Percentiles rank a stretch among this genome's conserved stretches.
These are phyloP conservation scores for Barypeithes pellucidus DNA, from an alignment of 2,888 invertebrate genomes.

Conservation along the genomic window DNA sequence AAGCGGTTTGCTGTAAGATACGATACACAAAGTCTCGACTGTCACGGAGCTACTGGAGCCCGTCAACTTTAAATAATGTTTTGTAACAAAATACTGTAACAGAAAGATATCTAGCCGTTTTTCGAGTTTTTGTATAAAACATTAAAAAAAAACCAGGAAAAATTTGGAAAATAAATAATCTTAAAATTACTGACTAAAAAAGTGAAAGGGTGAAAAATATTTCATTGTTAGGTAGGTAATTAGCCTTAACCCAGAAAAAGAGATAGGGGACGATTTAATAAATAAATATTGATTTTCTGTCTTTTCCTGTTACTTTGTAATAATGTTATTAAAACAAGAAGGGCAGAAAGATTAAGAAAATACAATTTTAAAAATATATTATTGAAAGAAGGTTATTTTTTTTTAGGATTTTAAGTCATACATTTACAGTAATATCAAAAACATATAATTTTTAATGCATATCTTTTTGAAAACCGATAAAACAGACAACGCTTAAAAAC, in stretches of 20 bases:
- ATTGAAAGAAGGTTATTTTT: neutral
- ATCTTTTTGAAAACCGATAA: too few relatives aligned
- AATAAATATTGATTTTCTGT: constrained; percentile 44
- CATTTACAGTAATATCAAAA: too few relatives aligned
- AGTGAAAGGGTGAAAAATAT: constrained; percentile 56
- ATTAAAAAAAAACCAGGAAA: neutral
- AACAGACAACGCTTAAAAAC: too few relatives aligned
- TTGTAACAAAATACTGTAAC: too few relatives aligned
- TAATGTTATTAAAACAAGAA: constrained; percentile 20
- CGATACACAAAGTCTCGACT: too few relatives aligned
- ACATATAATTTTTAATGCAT: too few relatives aligned
- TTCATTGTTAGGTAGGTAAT: constrained; percentile 61
- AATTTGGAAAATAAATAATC: neutral
- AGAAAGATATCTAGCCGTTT: too few relatives aligned
- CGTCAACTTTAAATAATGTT: too few relatives aligned
- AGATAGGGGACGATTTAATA: constrained; percentile 42
- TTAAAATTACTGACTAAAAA: constrained; percentile 20
- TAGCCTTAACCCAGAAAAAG: constrained; percentile 59
- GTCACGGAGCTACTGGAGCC: too few relatives aligned
- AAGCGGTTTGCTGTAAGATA: too few relatives aligned
- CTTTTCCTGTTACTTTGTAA: constrained; percentile 26
- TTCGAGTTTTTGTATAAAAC: neutral
- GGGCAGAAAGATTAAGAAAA: constrained; percentile 24
- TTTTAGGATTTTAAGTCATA: too few relatives aligned
- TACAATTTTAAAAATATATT: constrained; percentile 5